These are phyloP conservation scores for Arge pagana DNA, from an alignment of 2,888 invertebrate species.

Conservation along the genomic window DNA sequence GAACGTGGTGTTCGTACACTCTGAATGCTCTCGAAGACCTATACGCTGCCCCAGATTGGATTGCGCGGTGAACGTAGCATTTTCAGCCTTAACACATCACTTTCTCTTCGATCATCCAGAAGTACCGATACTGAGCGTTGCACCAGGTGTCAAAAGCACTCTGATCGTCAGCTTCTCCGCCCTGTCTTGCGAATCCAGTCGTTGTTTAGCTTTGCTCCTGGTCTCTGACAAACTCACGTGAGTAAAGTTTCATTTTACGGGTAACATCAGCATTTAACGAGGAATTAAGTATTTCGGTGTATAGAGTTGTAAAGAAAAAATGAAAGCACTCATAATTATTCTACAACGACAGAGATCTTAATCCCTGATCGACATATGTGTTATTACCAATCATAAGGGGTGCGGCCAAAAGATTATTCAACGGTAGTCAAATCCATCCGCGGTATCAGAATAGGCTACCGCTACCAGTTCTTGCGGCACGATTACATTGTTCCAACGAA, in stretches of 20 bases:
- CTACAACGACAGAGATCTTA: no score
- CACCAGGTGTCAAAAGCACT: conserved; percentile 49
- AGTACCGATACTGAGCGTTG: conserved; percentile 53
- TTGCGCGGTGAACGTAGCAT: conserved; percentile 62
- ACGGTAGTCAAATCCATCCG: conserved; percentile 46
- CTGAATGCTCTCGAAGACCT: conserved; percentile 54
- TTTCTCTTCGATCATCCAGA: conserved; percentile 65
- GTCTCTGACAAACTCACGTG: conserved; percentile 53
- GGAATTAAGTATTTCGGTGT: no score
- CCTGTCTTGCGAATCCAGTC: conserved; percentile 45
- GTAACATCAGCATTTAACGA: no score
- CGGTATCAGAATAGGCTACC: conserved; percentile 51
- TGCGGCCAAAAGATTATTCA: conserved; percentile 46
- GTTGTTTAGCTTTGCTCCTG: conserved; percentile 50
- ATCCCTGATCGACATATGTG: neutral
- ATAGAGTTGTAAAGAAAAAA: no score
- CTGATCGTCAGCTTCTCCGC: conserved; percentile 47
- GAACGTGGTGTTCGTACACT: conserved; percentile 1
- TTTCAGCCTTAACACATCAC: conserved; percentile 61
- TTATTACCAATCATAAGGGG: conserved; percentile 38
- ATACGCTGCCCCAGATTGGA: conserved; percentile 61
- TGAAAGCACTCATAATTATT: no score
- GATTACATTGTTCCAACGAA: conserved; percentile 39
- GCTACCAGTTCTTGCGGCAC: conserved; percentile 49
- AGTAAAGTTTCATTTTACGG: conserved; percentile 38